Base-by-base conservation (phyloP, 2,797 vertebrate genomes). In the Microctenopoma stevenorrisi region DNA sequence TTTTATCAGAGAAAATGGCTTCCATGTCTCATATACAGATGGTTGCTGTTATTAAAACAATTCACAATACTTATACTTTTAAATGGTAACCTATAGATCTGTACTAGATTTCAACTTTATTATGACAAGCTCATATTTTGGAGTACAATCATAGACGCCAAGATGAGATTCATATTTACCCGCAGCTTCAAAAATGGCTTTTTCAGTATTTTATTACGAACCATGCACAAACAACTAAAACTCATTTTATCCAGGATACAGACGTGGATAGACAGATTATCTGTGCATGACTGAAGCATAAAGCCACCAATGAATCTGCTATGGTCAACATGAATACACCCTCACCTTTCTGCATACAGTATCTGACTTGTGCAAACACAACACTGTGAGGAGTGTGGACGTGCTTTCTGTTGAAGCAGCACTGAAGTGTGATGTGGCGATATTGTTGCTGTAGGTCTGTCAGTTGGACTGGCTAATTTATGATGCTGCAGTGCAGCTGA, bases 401-500 rank as follows among this genome's bases (percentile, higher is more conserved):
- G 35, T 1, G 26, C 26, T 38, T 63, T 70, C 57, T n/a, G 62
- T 46, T 61, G 30, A 44, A 40, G 35, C 68, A 60, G 76, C 74
- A 37, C 44, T 1, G 11, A 38, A n/a, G 60, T 46, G 63, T 58
- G 56, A 7, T 16, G 15, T 35, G 53, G 67, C 57, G 61, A 47
- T 74, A 25, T 35, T 65, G 57, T 77, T 30, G 74, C 66, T 72
- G 46, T 69, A 12, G 67, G 53, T 58, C 48, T 51, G 26, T 22
- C 38, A 48, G 66, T 50, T 11, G 35, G 54, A 61, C 59, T 61
- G 55, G 58, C 71, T 79, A 44, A 87, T 89, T 89, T 76, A 86
- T 53, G 82, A 58, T 82, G 86, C 83, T 89, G 81, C 82, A 89
- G 85, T 89, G 87, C 83, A 82, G 86, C 69, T 71, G 59, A 48